A percentile compares a stretch with the other conserved stretches of the same genome.
Conservation (phyloP, 2,797 vertebrate genomes). For the Dryobates pubescens region DNA sequence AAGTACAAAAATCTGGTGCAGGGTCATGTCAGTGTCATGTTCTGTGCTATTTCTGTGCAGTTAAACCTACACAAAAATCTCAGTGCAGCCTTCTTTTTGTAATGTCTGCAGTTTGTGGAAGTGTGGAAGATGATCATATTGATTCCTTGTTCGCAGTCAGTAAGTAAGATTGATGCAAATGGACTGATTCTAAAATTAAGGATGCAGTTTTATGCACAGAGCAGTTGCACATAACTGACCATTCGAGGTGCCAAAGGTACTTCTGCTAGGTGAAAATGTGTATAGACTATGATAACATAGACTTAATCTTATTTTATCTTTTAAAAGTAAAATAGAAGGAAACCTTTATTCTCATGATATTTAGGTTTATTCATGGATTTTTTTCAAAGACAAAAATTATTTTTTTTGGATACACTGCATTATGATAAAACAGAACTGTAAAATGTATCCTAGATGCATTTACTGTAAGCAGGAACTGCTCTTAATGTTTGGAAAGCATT, state of each 20-base stretch:
- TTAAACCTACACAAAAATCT: not conserved
- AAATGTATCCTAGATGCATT: not conserved
- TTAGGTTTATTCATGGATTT: not conserved
- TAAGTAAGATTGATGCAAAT: not conserved
- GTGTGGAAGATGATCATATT: not conserved
- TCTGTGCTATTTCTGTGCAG: not conserved
- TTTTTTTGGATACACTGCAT: not conserved
- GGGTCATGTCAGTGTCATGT: rapidly evolving
- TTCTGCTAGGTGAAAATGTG: not conserved
- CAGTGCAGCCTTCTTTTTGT: not conserved
- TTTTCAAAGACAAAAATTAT: not conserved
- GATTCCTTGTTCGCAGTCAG: not conserved
- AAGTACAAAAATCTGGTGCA: not conserved
- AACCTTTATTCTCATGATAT: not conserved
- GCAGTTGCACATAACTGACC: not conserved
- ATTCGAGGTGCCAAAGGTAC: not conserved
- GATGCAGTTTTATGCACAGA: not conserved
- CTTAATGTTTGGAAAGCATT: not conserved
- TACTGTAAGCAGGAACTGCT: not conserved
- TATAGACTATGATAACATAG: not conserved
- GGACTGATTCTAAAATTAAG: not conserved
- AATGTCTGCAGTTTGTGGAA: not conserved
- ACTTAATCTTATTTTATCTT: not conserved
- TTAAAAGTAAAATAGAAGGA: not conserved
- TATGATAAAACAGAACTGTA: not conserved